Conservation (phyloP, 2,797 vertebrate species). For the Setipinna tenuifilis region DNA sequence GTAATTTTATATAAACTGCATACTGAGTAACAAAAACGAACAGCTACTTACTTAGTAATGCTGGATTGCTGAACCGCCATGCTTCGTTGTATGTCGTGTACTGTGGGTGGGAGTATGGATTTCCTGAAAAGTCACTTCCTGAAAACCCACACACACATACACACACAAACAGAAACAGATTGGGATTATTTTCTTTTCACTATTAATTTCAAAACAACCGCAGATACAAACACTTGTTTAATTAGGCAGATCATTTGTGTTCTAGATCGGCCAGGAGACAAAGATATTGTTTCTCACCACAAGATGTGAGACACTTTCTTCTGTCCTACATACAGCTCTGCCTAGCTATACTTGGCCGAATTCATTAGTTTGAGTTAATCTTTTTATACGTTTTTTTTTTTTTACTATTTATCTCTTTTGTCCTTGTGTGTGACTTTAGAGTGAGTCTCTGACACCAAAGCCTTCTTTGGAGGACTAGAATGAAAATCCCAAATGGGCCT, state of each 20-base stretch:
- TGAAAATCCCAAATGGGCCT: conserved; percentile 54
- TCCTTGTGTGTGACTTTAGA: conserved; percentile 45
- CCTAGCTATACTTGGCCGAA: conserved; percentile 39
- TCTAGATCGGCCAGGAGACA: not conserved
- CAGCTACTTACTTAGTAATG: conserved; percentile 95
- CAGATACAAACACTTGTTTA: conserved; percentile 37
- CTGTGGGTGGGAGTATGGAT: conserved; percentile 98
- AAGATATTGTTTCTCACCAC: not conserved
- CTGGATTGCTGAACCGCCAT: conserved; percentile 99
- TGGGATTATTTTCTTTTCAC: not conserved
- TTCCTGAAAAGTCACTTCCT: conserved; percentile 99
- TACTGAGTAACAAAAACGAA: not conserved
- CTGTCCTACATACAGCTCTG: not conserved
- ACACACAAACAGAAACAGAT: not conserved
- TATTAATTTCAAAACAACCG: not conserved
- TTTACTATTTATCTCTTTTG: conserved; percentile 51
- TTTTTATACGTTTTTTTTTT: conserved; percentile 49
- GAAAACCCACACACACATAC: not conserved
- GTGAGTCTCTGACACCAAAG: conserved; percentile 47
- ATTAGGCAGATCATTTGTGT: conserved; percentile 1
- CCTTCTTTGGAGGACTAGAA: conserved; percentile 48
- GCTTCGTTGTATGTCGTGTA: conserved; percentile 99
- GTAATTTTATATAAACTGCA: not conserved
- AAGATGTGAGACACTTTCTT: not conserved
- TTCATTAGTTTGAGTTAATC: conserved; percentile 54